Percentiles rank a stretch among this genome's conserved stretches.
phyloP scores from a whole-genome alignment of 2,888 invertebrate species.

The Chrysotoxum bicinctum region DNA sequence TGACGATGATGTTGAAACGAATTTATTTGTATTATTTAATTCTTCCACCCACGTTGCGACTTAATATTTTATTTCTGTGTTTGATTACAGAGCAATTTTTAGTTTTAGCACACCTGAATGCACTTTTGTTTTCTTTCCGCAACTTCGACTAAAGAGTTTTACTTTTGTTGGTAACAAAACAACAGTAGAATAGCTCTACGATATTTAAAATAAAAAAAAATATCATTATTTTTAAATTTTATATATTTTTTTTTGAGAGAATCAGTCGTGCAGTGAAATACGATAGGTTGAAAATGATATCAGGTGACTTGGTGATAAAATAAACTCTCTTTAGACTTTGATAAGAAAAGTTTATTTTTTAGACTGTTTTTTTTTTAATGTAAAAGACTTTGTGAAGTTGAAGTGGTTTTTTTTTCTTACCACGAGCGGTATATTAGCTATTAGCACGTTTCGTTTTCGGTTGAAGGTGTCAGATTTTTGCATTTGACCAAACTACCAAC shows the following conservation, averaged over 20 bases:
- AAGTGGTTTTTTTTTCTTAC: background rate
- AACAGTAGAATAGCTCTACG: background rate
- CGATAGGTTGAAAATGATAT: conserved; percentile 61
- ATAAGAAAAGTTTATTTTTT: conserved; percentile 37
- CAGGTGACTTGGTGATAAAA: conserved; percentile 68
- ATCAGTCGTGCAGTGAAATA: conserved; percentile 64
- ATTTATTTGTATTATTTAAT: conserved; percentile 31
- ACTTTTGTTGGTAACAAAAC: conserved; percentile 25
- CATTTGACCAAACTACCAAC: background rate
- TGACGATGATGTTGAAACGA: conserved; percentile 17
- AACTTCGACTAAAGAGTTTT: conserved; percentile 7
- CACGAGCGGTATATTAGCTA: background rate
- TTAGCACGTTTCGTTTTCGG: conserved; percentile 20
- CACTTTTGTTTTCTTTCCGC: conserved; percentile 37
- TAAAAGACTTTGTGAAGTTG: conserved; percentile 9
- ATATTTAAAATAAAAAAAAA: conserved; percentile 2
- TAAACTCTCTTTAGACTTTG: conserved; percentile 36
- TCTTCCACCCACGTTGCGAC: conserved; percentile 30
- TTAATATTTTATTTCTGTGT: conserved; percentile 1
- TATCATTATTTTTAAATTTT: background rate
- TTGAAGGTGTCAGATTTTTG: conserved; percentile 26
- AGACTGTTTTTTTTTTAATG: conserved; percentile 30
- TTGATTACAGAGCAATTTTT: conserved; percentile 39
- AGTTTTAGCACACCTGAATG: conserved; percentile 55
- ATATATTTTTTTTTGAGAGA: conserved; percentile 26